These are phyloP conservation scores for Tribolium madens DNA, from an alignment of 1,140 invertebrate species.

Conservation along the genomic window DNA sequence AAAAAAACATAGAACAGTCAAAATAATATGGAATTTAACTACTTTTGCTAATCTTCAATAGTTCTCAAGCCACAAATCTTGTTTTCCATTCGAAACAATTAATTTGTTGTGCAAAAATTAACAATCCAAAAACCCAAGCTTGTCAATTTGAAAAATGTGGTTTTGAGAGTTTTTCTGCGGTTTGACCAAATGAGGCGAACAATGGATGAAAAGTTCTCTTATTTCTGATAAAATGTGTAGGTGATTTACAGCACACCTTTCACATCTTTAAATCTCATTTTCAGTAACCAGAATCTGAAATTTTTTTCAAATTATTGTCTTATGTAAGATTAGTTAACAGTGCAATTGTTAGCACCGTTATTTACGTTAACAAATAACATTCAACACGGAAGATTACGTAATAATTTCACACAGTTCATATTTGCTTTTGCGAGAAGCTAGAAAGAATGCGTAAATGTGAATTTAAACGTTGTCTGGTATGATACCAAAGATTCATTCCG, in stretches of 20 bases:
- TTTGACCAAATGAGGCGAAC: background rate
- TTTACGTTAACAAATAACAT: background rate
- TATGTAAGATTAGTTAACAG: background rate
- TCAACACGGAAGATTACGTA: background rate
- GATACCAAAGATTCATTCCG: background rate
- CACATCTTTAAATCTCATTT: too few relatives aligned
- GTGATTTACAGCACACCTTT: background rate
- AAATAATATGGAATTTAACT: too few relatives aligned
- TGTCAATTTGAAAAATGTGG: background rate
- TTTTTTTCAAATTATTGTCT: background rate
- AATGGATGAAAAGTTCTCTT: background rate
- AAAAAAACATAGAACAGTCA: too few relatives aligned
- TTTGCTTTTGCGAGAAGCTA: background rate
- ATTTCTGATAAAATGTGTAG: background rate
- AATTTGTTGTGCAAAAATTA: background rate
- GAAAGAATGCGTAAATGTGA: background rate
- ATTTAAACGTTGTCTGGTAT: background rate
- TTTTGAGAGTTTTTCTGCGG: background rate
- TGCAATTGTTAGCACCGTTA: background rate
- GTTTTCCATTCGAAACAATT: background rate
- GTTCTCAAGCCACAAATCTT: background rate
- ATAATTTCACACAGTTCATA: background rate
- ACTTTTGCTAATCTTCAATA: too few relatives aligned
- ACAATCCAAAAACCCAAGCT: background rate
- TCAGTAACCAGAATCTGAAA: too few relatives aligned